phyloP scores from a whole-genome alignment of 2,888 invertebrate genomes.

The Drosophila setosimentum region DNA sequence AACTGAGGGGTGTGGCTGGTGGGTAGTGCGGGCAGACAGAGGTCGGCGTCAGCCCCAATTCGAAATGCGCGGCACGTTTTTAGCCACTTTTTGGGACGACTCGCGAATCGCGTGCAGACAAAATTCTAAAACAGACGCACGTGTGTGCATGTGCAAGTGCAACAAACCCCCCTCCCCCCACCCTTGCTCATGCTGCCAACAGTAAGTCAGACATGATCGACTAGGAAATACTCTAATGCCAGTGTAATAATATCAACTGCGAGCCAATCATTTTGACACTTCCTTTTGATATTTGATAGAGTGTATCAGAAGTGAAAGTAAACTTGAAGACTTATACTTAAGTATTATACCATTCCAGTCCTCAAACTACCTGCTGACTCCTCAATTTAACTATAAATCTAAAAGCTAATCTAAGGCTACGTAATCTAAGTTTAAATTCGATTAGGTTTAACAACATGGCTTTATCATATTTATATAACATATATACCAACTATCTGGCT shows the following conservation, averaged over 20 bases:
- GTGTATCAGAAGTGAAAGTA: background rate
- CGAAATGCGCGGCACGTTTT: slow-evolving; percentile 69
- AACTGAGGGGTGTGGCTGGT: background rate
- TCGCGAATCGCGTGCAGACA: slow-evolving; percentile 60
- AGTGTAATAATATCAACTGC: background rate
- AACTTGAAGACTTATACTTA: background rate
- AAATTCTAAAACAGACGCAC: slow-evolving; percentile 58
- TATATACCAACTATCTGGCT: background rate
- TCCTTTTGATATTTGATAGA: background rate
- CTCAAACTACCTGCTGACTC: background rate
- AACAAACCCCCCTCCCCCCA: slow-evolving; percentile 16
- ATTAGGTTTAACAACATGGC: too few relatives aligned
- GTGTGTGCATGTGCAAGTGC: slow-evolving; percentile 52
- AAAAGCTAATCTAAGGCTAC: background rate
- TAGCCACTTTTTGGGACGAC: slow-evolving; percentile 61
- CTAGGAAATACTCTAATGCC: background rate
- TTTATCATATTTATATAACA: background rate
- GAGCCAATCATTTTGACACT: background rate
- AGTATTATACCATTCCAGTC: background rate
- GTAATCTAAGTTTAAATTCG: background rate
- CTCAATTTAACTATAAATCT: background rate
- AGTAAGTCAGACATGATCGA: background rate
- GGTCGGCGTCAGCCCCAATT: slow-evolving; percentile 43
- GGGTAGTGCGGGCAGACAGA: background rate
- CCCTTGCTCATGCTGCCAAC: background rate